Conservation (phyloP, 2,113 vertebrate species). For the Acinonyx jubatus region DNA sequence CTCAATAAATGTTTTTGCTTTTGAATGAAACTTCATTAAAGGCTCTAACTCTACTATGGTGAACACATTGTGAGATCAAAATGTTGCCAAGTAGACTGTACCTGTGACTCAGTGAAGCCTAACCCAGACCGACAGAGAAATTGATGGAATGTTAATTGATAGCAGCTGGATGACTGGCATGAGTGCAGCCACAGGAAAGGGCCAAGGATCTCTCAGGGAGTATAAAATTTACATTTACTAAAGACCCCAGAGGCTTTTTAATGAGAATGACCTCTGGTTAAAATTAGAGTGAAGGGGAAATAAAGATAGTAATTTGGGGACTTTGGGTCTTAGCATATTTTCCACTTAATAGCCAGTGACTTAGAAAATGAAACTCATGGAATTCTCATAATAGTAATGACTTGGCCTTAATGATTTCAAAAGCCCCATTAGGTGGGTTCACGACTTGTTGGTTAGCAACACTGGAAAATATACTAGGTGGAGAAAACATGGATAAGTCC, state of each 20-base stretch:
- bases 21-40: constrained; percentile 52
- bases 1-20: constrained; percentile 55
- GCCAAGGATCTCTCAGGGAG: constrained; percentile 71
- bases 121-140: constrained; percentile 68
- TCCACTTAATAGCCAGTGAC: constrained; percentile 56
- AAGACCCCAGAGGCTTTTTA: constrained; percentile 72
- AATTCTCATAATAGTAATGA: constrained; percentile 54
- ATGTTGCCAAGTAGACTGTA: constrained; percentile 63
- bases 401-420: constrained; percentile 42
- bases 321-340: constrained; percentile 60
- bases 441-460: constrained; percentile 45
- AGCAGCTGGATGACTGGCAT: constrained; percentile 72
- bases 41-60: background rate
- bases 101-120: constrained; percentile 70
- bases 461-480: constrained; percentile 21
- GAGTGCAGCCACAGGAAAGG: constrained; percentile 30
- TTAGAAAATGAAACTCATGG: constrained; percentile 66
- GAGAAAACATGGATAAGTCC: background rate
- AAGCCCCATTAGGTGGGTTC: constrained; percentile 52
- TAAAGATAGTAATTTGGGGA: constrained; percentile 72
- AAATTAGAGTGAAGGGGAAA: constrained; percentile 66
- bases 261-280: constrained; percentile 75
- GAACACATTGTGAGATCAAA: constrained; percentile 42
- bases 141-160: constrained; percentile 78
- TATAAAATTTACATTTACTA: constrained; percentile 62